Conservation (phyloP, 2,888 invertebrate genomes). For the Nebria brevicollis region DNA sequence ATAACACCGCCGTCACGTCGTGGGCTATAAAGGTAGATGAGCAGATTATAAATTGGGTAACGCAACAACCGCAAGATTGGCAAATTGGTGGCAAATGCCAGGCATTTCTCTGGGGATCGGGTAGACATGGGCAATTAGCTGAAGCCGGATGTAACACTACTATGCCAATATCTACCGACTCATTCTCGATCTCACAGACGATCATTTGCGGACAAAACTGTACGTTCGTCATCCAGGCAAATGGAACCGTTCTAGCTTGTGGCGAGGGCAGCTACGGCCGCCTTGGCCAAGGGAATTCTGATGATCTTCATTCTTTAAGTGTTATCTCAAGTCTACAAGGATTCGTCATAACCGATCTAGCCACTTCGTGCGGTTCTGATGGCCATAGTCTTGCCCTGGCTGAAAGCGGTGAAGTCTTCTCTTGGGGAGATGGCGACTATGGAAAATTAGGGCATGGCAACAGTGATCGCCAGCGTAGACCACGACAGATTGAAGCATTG, state of each 20-base stretch:
- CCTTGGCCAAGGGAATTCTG: slow-evolving; percentile 72
- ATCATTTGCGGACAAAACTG: slow-evolving; percentile 74
- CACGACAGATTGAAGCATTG: slow-evolving; percentile 71
- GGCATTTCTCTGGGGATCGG: slow-evolving; percentile 71
- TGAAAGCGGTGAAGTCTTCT: slow-evolving; percentile 74
- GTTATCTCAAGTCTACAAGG: slow-evolving; percentile 71
- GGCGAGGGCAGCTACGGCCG: slow-evolving; percentile 74
- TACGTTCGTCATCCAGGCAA: slow-evolving; percentile 71
- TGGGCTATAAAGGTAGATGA: slow-evolving; percentile 70
- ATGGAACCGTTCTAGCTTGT: slow-evolving; percentile 71
- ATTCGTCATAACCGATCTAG: slow-evolving; percentile 71
- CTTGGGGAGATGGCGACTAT: slow-evolving; percentile 75
- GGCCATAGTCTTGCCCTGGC: slow-evolving; percentile 73
- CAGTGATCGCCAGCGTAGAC: slow-evolving; percentile 70
- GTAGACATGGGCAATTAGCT: slow-evolving; percentile 70
- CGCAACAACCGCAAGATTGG: slow-evolving; percentile 72
- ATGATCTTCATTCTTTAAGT: slow-evolving; percentile 69
- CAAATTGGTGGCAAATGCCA: slow-evolving; percentile 72
- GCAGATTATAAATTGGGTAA: slow-evolving; percentile 71
- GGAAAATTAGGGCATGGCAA: slow-evolving; percentile 75
- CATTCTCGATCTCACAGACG: slow-evolving; percentile 66
- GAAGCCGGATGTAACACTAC: slow-evolving; percentile 62
- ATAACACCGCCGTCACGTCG: slow-evolving; percentile 61
- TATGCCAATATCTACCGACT: slow-evolving; percentile 62
- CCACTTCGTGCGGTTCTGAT: slow-evolving; percentile 73